Evolutionary conservation across 2,888 invertebrate genomes (phyloP).

Genomic region (Dynastes maya): DNA sequence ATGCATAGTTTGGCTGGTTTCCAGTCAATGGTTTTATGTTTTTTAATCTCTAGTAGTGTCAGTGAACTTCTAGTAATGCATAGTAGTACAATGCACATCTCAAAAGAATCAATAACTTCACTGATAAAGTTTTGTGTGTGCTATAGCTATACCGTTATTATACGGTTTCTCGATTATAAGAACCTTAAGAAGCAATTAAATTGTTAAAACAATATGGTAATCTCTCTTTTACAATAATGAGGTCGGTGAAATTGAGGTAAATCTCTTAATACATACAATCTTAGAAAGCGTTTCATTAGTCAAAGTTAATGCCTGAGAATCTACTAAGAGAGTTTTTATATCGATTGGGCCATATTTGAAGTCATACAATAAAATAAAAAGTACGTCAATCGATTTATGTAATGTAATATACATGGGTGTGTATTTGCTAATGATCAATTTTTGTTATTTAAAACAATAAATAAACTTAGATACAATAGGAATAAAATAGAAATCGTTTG

Average conservation of each 20-base stretch:
- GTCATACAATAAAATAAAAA: no score
- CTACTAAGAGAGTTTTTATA: no score
- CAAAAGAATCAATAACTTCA: not conserved
- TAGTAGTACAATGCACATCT: not conserved
- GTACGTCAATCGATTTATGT: no score
- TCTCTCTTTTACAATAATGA: not conserved
- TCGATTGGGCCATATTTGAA: no score
- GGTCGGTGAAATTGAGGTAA: conserved; percentile 40
- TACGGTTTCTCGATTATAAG: not conserved
- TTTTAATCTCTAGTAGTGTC: conserved; percentile 19
- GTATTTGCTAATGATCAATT: no score
- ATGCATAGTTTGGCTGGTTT: conserved; percentile 12
- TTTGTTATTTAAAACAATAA: not conserved
- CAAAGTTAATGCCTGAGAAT: no score
- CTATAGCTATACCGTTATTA: not conserved
- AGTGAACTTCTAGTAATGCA: conserved; percentile 29
- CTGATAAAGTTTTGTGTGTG: not conserved
- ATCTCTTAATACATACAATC: not conserved
- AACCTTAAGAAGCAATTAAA: not conserved
- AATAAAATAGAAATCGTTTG: not conserved
- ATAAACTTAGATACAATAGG: not conserved
- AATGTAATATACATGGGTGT: no score
- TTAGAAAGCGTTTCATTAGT: not conserved
- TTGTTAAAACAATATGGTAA: not conserved
- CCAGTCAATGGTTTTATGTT: conserved; percentile 20